Conservation (phyloP, 2,888 invertebrate species). For the Tipula confusa region DNA sequence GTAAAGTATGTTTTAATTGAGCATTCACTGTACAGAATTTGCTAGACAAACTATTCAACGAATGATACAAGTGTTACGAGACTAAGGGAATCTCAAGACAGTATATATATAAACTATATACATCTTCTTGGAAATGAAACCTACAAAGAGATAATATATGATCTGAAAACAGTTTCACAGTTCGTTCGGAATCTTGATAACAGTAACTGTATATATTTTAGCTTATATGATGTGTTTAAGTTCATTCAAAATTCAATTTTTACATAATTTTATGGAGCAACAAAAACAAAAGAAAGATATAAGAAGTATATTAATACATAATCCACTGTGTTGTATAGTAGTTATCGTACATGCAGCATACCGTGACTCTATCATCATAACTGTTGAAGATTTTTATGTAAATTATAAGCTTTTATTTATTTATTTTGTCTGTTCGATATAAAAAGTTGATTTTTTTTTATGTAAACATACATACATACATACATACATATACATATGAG, state of each 20-base stretch:
- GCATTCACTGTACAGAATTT: too few species aligned
- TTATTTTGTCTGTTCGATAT: neutral
- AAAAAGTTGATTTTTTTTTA: neutral
- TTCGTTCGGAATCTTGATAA: too few species aligned
- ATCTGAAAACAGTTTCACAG: too few species aligned
- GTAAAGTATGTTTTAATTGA: too few species aligned
- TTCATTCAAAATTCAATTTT: neutral
- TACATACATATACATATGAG: too few species aligned
- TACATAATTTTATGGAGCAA: neutral
- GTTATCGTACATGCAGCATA: neutral
- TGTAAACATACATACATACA: too few species aligned
- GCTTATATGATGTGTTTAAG: neutral
- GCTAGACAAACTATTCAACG: too few species aligned
- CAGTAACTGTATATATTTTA: too few species aligned
- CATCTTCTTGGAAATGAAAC: too few species aligned
- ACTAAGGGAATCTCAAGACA: too few species aligned
- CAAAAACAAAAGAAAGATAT: neutral
- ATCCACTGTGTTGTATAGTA: neutral
- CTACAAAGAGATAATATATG: neutral
- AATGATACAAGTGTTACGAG: too few species aligned
- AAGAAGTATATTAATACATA: neutral
- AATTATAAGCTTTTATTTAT: neutral
- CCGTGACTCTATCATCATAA: neutral
- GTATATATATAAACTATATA: too few species aligned
- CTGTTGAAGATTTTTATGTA: neutral